A percentile compares a stretch with the other conserved stretches of the same genome.
These are phyloP conservation scores for Carterocephalus palaemon DNA, from an alignment of 2,888 invertebrate genomes.

Conservation along the genomic window DNA sequence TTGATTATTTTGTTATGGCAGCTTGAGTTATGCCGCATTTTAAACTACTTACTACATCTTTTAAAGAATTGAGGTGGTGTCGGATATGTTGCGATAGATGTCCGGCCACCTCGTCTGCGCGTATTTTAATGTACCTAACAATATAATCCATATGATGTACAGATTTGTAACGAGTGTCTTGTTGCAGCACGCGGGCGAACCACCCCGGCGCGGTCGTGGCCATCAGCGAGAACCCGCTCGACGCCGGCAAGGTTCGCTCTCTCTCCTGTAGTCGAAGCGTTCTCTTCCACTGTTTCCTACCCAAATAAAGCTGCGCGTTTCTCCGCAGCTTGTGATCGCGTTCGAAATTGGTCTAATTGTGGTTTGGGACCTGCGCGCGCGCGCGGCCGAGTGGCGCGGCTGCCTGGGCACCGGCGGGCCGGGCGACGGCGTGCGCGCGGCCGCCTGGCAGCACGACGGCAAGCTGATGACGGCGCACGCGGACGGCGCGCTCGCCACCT, in stretches of 20 bases:
- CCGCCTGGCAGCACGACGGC: constrained; percentile 98
- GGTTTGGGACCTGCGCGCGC: constrained; percentile 95
- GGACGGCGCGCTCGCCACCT: constrained; percentile 97
- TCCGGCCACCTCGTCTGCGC: too few relatives aligned
- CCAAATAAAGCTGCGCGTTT: not conserved
- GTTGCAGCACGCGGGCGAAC: constrained; percentile 92
- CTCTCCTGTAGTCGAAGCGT: too few relatives aligned
- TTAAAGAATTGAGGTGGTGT: too few relatives aligned
- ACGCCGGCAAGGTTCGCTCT: constrained; percentile 93
- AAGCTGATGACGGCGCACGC: constrained; percentile 97
- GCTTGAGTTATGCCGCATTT: too few relatives aligned
- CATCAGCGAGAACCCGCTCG: constrained; percentile 97
- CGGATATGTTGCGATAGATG: too few relatives aligned
- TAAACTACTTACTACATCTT: too few relatives aligned
- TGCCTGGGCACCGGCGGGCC: constrained; percentile 88
- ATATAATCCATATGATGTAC: not conserved
- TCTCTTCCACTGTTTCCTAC: too few relatives aligned
- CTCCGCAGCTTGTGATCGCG: constrained; percentile 91
- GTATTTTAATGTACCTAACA: not conserved
- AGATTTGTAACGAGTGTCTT: constrained; percentile 34
- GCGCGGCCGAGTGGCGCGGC: constrained; percentile 91
- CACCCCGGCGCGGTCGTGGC: constrained; percentile 98
- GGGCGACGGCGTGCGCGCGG: constrained; percentile 88
- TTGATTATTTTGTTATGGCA: too few relatives aligned
- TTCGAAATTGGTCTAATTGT: constrained; percentile 97